These are phyloP conservation scores for Atherix ibis DNA, from an alignment of 2,888 invertebrate genomes.

Conservation along the genomic window DNA sequence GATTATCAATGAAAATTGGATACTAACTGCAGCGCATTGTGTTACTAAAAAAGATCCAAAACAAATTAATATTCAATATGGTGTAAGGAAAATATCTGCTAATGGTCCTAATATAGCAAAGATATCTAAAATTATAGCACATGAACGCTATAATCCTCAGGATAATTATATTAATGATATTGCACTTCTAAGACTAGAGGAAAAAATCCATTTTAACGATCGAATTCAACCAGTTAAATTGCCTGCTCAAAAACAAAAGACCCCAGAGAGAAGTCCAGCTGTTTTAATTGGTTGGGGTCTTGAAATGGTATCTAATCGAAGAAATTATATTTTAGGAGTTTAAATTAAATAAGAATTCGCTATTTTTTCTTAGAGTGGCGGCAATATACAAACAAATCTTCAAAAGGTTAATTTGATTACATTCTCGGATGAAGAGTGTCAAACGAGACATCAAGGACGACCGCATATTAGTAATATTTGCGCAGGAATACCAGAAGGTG, in stretches of 20 bases:
- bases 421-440: slow-evolving; percentile 29
- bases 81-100: slow-evolving; percentile 15
- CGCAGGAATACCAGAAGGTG: slow-evolving; percentile 32
- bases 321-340: neutral
- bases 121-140: slow-evolving; percentile 22
- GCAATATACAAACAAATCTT: slow-evolving; percentile 21
- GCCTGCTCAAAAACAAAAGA: slow-evolving; percentile 14
- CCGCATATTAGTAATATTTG: slow-evolving; percentile 30
- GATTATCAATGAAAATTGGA: slow-evolving; percentile 18
- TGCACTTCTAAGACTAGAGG: slow-evolving; percentile 24
- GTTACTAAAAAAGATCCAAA: slow-evolving; percentile 11
- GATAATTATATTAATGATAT: slow-evolving; percentile 29
- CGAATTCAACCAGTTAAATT: slow-evolving; percentile 19
- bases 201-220: slow-evolving; percentile 17
- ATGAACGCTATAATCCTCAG: slow-evolving; percentile 20
- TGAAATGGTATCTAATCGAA: slow-evolving; percentile 16
- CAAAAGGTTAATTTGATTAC: slow-evolving; percentile 29
- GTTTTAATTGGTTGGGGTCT: slow-evolving; percentile 26
- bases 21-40: slow-evolving; percentile 25
- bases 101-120: slow-evolving; percentile 18
- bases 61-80: slow-evolving; percentile 18
- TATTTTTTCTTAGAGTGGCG: slow-evolving; percentile 12
- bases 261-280: slow-evolving; percentile 15
- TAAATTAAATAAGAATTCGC: neutral
- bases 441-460: slow-evolving; percentile 18